These are phyloP conservation scores for Octomys mimax DNA, from an alignment of 2,797 vertebrate genomes.

Conservation along the genomic window DNA sequence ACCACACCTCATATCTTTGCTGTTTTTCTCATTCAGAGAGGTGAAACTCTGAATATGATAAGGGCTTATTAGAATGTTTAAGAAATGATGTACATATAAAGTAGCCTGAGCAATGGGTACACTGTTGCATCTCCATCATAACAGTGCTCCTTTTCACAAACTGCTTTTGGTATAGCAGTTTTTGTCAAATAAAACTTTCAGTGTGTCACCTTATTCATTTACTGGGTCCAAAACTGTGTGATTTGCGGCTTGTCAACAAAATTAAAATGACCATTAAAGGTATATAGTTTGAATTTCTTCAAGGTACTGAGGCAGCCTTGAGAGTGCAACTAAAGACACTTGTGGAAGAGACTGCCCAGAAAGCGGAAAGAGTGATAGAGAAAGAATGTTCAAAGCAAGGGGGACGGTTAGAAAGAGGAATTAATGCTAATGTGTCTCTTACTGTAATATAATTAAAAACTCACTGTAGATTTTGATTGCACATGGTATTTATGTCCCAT, in stretches of 20 bases:
- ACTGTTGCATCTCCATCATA: background rate
- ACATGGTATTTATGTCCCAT: background rate
- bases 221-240: background rate
- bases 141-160: background rate
- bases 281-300: background rate
- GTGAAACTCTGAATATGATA: background rate
- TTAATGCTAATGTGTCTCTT: background rate
- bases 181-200: background rate
- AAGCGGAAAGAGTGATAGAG: background rate
- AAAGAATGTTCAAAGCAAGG: background rate
- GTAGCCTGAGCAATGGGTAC: background rate
- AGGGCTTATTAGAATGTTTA: background rate
- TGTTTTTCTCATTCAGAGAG: background rate
- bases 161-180: background rate
- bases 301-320: background rate
- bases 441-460: background rate
- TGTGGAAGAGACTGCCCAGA: background rate
- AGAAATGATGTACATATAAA: background rate
- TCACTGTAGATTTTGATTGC: background rate
- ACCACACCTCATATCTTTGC: background rate
- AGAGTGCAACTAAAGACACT: background rate
- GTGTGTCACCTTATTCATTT: background rate
- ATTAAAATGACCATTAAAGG: background rate
- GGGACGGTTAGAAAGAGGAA: background rate
- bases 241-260: background rate